Percentiles rank a stretch among this genome's conserved stretches.
Evolutionary conservation across 2,113 vertebrate species (phyloP).

Genomic region (Climacteris rufus): DNA sequence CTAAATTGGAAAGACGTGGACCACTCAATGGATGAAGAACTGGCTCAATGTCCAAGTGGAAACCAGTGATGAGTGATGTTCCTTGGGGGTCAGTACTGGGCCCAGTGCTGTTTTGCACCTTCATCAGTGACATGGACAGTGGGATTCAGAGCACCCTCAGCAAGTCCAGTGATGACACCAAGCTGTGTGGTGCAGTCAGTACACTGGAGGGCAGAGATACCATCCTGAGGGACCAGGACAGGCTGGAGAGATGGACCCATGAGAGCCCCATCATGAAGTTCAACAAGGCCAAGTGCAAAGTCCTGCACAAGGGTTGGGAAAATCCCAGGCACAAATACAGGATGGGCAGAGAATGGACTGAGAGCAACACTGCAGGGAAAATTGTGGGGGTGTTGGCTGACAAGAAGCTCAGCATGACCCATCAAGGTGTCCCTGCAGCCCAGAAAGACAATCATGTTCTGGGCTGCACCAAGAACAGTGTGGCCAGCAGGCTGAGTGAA

Average conservation of each 20-base stretch:
- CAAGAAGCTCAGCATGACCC: background rate
- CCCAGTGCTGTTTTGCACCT: background rate
- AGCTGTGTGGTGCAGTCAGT: background rate
- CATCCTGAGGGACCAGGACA: background rate
- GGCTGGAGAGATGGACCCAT: background rate
- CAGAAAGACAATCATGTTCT: background rate
- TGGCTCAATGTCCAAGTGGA: background rate
- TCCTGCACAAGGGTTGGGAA: background rate
- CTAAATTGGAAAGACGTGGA: background rate
- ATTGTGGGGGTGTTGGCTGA: background rate
- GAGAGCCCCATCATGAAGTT: background rate
- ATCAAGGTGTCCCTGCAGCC: fast-evolving
- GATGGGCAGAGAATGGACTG: background rate
- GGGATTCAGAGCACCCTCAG: background rate
- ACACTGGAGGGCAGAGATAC: fast-evolving
- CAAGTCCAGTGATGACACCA: background rate
- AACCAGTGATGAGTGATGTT: background rate
- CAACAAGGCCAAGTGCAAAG: background rate
- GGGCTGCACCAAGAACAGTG: background rate
- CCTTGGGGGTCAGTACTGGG: background rate
- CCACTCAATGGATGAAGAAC: background rate
- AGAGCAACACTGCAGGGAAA: background rate
- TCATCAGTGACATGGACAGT: fast-evolving
- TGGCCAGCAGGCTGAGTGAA: background rate
- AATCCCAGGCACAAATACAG: background rate